Evolutionary conservation across 2,797 vertebrate genomes (phyloP), one percentile per base, ranked within the genome.

Genomic region (Rhinatrema bivittatum): DNA sequence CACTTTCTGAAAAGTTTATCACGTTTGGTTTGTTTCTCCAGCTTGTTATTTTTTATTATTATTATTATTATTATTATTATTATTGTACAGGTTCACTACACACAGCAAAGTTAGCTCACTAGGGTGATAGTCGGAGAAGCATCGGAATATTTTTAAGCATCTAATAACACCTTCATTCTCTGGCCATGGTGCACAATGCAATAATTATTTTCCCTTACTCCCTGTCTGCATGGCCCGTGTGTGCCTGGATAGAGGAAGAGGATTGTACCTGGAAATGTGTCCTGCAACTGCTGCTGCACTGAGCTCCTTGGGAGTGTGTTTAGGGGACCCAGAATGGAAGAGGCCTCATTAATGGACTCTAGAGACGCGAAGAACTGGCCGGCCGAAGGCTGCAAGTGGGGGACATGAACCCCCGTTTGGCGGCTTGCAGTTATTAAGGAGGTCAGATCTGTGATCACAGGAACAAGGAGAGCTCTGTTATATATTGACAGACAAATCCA

Each of bases 281-380:
- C 95, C 80, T 98, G 95, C 87, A 97, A 98, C 74, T 94, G 94
- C 87, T 97, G 94, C 81, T 93, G 95, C 65, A 91, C 90, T 85
- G 94, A 87, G 61, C 83, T 91, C 66, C 94, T 91, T 67, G 87
- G 80, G 79, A 80, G 84, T 41, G 75, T 73, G 81, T 86, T 89
- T 87, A 97, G 84, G 53, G 92, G 87, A 60, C 82, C 88, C 87
- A 98, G 89, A 76, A 97, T 82, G 72, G 90, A 80, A 54, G 93
- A 85, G 46, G 87, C 79, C 76, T 98, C 92, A 65, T 82, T 89
- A 75, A 97, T 91, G 57, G 88, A 88, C 26, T 97, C 95, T 85
- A 98, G 83, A 78, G 93, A 89, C 16, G 93, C 82, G 82, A 96
- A 97, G 89, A 96, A 96, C 72, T 91, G 91, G 82, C 89, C 81